A percentile compares a stretch with the other conserved stretches of the same genome.
Conservation (phyloP, 2,797 vertebrate genomes). For the Craterocephalus amniculus region DNA sequence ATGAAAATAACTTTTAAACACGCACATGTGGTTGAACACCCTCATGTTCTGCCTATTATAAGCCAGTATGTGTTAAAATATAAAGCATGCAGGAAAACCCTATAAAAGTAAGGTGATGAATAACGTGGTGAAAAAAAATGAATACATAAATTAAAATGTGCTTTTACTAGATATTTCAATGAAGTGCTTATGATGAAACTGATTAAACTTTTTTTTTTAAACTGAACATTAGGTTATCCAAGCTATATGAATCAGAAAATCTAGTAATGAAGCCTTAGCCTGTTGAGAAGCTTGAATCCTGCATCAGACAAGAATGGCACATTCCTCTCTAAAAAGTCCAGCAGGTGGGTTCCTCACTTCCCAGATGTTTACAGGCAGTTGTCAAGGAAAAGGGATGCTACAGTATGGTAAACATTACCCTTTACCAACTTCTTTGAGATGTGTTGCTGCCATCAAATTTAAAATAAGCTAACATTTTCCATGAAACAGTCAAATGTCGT, state of each 20-base stretch:
- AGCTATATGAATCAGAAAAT: conserved; percentile 4
- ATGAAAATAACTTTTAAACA: background rate
- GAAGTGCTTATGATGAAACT: conserved; percentile 9
- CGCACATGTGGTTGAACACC: conserved; percentile 16
- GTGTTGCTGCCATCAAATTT: too few relatives aligned
- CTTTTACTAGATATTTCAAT: background rate
- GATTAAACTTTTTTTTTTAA: background rate
- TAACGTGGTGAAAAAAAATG: too few relatives aligned
- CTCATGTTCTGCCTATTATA: conserved; percentile 1
- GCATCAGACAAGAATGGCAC: background rate
- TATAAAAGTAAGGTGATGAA: background rate
- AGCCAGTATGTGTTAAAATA: background rate
- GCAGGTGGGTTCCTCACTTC: too few relatives aligned
- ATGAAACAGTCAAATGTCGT: too few relatives aligned
- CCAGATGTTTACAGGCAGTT: too few relatives aligned
- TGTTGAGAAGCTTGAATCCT: background rate
- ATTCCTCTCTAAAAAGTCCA: background rate
- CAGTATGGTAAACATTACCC: too few relatives aligned
- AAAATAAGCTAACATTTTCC: too few relatives aligned
- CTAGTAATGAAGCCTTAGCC: too few relatives aligned
- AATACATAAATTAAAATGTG: too few relatives aligned
- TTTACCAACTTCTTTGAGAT: too few relatives aligned
- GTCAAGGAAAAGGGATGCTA: too few relatives aligned
- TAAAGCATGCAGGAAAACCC: background rate
- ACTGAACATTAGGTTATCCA: background rate